Percentiles rank a stretch among this genome's conserved stretches.
Conservation (phyloP, 2,113 vertebrate genomes). For the Lagenorhynchus albirostris region DNA sequence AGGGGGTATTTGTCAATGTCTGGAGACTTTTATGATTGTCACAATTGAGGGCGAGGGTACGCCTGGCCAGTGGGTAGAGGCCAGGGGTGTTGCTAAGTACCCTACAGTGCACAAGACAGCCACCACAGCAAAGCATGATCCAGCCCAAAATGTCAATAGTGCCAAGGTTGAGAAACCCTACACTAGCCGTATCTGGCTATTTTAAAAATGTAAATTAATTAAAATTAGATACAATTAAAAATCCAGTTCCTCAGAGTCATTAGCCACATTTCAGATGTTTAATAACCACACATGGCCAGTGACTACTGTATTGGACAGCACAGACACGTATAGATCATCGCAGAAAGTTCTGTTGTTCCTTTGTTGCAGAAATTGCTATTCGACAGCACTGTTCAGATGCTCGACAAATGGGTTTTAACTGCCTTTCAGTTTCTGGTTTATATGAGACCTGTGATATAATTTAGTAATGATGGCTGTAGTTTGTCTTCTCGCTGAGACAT, state of each 20-base stretch:
- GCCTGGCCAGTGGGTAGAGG: neutral
- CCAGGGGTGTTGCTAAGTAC: neutral
- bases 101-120: neutral
- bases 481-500: neutral
- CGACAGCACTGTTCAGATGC: neutral
- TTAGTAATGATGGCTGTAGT: neutral
- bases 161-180: neutral
- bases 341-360: neutral
- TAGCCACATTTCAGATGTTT: neutral
- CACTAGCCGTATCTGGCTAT: neutral
- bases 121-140: neutral
- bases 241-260: neutral
- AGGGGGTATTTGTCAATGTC: neutral
- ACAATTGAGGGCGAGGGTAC: neutral
- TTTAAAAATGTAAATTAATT: neutral
- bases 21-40: neutral
- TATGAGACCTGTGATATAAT: neutral
- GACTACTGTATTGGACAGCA: neutral
- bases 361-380: neutral
- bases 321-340: neutral
- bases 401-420: neutral
- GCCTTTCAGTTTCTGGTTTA: conserved; percentile 35
- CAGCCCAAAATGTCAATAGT: neutral
- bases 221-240: neutral
- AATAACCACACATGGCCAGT: neutral